phyloP scores from a whole-genome alignment of 2,113 vertebrate species.

The Oriolus oriolus region DNA sequence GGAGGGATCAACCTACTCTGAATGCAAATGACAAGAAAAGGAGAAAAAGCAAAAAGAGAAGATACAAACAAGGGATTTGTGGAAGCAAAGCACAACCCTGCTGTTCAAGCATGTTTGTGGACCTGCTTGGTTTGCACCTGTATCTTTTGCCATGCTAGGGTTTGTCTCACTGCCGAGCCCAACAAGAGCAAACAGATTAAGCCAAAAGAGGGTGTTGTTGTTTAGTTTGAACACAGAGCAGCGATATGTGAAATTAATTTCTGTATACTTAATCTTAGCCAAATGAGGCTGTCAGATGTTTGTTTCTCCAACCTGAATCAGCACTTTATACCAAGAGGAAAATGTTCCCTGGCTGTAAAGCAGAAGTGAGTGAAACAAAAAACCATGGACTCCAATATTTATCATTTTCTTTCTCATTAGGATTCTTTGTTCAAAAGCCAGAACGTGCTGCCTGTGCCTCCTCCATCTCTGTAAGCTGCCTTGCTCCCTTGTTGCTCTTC shows the following conservation, averaged over 20 bases:
- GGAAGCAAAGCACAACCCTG: not conserved
- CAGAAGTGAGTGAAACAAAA: not conserved
- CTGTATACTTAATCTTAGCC: conserved; percentile 58
- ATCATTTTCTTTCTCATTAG: conserved; percentile 31
- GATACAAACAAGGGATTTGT: not conserved
- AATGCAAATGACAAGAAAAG: not conserved
- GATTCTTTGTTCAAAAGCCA: not conserved
- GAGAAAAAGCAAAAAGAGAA: not conserved
- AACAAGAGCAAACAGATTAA: conserved; percentile 15
- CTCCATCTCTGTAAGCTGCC: not conserved
- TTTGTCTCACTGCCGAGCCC: not conserved
- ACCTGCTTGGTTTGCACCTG: not conserved
- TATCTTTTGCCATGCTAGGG: not conserved
- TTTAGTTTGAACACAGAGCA: conserved; percentile 37
- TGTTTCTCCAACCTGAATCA: conserved; percentile 47
- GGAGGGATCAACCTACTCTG: not conserved
- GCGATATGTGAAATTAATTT: conserved; percentile 41
- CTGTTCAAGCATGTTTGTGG: not conserved
- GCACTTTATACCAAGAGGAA: conserved; percentile 36
- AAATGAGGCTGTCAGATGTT: conserved; percentile 59
- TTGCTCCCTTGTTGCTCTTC: not conserved
- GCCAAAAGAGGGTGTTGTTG: not conserved
- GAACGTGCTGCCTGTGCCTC: not conserved
- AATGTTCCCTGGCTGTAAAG: not conserved
- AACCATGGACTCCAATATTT: conserved; percentile 18